phyloP scores from a whole-genome alignment of 2,888 invertebrate species.

The Drosophila neutralis region DNA sequence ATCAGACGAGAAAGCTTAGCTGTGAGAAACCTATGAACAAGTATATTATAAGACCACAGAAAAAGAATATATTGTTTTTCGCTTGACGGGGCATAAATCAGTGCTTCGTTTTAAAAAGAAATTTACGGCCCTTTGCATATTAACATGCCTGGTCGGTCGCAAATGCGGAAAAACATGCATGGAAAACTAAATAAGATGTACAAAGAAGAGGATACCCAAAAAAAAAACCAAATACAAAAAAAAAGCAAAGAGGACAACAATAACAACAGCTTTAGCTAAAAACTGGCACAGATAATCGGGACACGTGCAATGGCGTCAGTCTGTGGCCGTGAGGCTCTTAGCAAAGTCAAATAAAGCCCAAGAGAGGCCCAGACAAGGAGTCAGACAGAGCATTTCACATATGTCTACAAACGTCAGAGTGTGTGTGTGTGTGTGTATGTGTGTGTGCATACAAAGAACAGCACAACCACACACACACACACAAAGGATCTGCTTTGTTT shows the following conservation, averaged over 20 bases:
- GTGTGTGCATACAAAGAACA: neutral
- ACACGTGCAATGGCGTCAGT: constrained; percentile 62
- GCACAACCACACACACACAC: neutral
- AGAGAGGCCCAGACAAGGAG: constrained; percentile 49
- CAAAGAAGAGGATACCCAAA: constrained; percentile 16
- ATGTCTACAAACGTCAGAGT: constrained; percentile 1
- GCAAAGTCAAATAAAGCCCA: constrained; percentile 53
- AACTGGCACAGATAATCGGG: constrained; percentile 37
- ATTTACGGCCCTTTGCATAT: constrained; percentile 49
- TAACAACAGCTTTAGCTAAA: constrained; percentile 3
- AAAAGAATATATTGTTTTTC: constrained; percentile 8
- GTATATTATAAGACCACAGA: neutral
- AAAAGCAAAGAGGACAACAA: constrained; percentile 4
- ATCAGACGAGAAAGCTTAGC: neutral
- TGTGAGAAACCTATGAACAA: neutral
- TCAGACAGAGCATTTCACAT: constrained; percentile 43
- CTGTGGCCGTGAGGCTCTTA: constrained; percentile 50
- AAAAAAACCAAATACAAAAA: constrained; percentile 15
- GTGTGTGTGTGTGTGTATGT: neutral
- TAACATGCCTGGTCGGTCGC: constrained; percentile 56
- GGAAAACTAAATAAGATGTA: constrained; percentile 45
- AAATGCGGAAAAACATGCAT: constrained; percentile 54
- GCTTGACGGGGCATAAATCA: constrained; percentile 62
- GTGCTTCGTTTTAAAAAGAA: constrained; percentile 40
- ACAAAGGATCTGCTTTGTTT: constrained; percentile 32